Evolutionary conservation across 1,140 invertebrate genomes (phyloP).

Genomic region (Atta cephalotes): DNA sequence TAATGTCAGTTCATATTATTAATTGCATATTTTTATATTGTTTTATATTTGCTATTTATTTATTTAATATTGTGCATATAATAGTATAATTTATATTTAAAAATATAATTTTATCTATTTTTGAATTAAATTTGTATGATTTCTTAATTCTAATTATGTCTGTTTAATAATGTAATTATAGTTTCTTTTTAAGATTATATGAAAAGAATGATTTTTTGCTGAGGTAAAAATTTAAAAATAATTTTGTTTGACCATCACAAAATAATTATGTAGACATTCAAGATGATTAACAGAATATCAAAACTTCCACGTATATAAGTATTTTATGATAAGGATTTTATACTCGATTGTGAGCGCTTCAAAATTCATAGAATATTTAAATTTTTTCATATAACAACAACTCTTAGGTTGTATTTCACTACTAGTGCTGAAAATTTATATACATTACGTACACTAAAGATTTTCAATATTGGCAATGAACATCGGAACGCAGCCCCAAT

Average conservation of each 20-base stretch:
- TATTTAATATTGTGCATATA: not conserved
- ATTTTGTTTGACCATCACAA: no score
- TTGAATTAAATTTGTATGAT: not conserved
- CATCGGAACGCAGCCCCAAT: not conserved
- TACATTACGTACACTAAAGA: no score
- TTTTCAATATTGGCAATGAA: no score
- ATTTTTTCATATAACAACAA: no score
- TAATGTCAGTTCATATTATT: not conserved
- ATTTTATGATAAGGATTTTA: conserved; percentile 1
- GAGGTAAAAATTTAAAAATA: no score
- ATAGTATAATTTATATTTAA: not conserved
- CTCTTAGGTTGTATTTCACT: no score
- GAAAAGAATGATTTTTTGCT: no score
- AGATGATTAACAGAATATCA: no score
- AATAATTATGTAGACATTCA: no score
- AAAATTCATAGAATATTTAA: not conserved
- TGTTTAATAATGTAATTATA: not conserved
- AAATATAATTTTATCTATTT: not conserved
- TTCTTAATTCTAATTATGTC: conserved; percentile 1
- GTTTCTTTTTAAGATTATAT: no score
- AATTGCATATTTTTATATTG: not conserved
- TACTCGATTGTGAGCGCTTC: no score
- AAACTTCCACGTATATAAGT: not conserved
- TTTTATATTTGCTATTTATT: conserved; percentile 1
- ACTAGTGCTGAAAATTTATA: no score